phyloP scores from a whole-genome alignment of 2,888 invertebrate genomes.

The Parthenolecanium corni region DNA sequence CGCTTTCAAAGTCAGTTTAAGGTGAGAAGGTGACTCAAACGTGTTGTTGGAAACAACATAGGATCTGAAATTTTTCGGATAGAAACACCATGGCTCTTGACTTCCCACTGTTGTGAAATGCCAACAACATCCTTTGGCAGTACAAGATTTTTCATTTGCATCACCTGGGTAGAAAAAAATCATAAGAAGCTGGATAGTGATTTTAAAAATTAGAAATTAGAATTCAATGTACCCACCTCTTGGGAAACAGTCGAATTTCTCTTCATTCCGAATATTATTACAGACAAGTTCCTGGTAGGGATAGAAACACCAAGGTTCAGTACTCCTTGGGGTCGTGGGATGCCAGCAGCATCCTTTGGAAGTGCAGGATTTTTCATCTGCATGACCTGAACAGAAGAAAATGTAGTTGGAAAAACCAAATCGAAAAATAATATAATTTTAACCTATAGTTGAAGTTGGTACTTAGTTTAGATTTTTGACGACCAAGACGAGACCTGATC shows the following conservation, averaged over 20 bases:
- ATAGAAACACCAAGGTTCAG: slow-evolving; percentile 42
- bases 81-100: slow-evolving; percentile 59
- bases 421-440: too few relatives aligned
- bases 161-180: not conserved
- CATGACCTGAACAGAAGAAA: slow-evolving; percentile 4
- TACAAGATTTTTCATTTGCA: slow-evolving; percentile 32
- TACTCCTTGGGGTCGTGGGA: slow-evolving; percentile 11
- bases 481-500: too few relatives aligned
- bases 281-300: slow-evolving; percentile 6
- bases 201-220: too few relatives aligned
- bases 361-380: slow-evolving; percentile 31
- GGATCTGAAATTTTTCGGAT: slow-evolving; percentile 53
- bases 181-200: too few relatives aligned
- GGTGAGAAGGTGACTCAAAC: slow-evolving; percentile 40
- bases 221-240: slow-evolving; percentile 9
- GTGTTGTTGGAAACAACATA: slow-evolving; percentile 53
- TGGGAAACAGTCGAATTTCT: slow-evolving; percentile 34
- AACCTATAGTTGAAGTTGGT: too few relatives aligned
- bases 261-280: slow-evolving; percentile 29
- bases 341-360: slow-evolving; percentile 34
- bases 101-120: slow-evolving; percentile 13
- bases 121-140: slow-evolving; percentile 34
- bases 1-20: slow-evolving; percentile 48
- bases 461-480: too few relatives aligned
- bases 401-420: too few relatives aligned